Percentiles rank a stretch among this genome's conserved stretches.
phyloP scores from a whole-genome alignment of 2,113 vertebrate species.

The Gymnogyps californianus region DNA sequence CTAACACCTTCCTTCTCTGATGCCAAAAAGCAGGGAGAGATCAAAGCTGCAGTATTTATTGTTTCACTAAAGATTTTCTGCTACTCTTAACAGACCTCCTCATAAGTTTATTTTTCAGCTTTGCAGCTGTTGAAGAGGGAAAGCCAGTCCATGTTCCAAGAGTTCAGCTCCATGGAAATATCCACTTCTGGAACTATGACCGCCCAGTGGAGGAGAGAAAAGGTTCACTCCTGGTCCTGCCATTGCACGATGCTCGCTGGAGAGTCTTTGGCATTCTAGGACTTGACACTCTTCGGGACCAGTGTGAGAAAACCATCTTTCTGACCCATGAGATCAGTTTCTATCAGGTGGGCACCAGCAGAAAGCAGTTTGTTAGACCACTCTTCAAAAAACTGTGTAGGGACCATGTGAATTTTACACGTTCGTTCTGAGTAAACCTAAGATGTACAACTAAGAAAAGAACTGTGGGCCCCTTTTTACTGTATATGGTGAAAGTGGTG shows the following conservation, averaged over 20 bases:
- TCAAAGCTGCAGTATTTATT: not conserved
- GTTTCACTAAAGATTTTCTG: not conserved
- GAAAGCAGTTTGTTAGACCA: not conserved
- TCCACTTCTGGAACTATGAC: conserved; percentile 76
- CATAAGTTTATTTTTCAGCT: conserved; percentile 55
- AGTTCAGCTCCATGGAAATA: conserved; percentile 72
- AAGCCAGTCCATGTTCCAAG: conserved; percentile 72
- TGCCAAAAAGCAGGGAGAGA: not conserved
- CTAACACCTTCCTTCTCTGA: not conserved
- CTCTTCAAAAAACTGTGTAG: not conserved
- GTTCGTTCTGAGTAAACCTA: not conserved
- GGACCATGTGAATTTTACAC: not conserved
- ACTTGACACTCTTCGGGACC: conserved; percentile 74
- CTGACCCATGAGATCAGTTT: conserved; percentile 76
- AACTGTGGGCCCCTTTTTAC: not conserved
- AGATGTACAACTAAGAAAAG: not conserved
- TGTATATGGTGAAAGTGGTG: not conserved
- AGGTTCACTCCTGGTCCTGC: conserved; percentile 76
- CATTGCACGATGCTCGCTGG: conserved; percentile 66
- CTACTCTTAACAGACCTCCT: not conserved
- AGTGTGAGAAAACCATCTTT: conserved; percentile 62
- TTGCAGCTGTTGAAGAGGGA: conserved; percentile 72
- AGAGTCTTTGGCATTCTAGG: conserved; percentile 76
- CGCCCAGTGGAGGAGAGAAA: conserved; percentile 11
- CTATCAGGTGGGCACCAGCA: conserved; percentile 69